Evolutionary conservation across 2,888 invertebrate genomes (phyloP).

Genomic region (Brenthis ino): DNA sequence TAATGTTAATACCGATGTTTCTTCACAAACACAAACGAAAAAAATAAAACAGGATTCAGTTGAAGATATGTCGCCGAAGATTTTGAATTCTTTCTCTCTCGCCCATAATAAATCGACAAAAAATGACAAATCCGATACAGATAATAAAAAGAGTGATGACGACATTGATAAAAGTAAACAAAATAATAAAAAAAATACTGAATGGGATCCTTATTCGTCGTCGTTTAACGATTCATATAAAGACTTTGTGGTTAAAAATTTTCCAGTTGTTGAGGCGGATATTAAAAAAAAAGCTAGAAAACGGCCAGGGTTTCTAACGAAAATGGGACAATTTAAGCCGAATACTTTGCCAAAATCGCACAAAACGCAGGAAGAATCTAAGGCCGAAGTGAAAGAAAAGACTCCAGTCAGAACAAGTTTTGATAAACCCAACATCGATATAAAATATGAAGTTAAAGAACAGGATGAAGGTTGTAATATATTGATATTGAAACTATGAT

Average conservation of each 20-base stretch:
- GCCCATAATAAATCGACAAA: constrained; percentile 29
- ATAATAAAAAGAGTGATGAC: constrained; percentile 22
- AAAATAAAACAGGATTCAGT: background rate
- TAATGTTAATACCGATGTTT: background rate
- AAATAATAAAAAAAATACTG: constrained; percentile 11
- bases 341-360: constrained; percentile 6
- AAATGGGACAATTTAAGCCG: constrained; percentile 59
- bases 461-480: constrained; percentile 72
- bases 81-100: constrained; percentile 41
- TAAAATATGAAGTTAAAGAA: constrained; percentile 66
- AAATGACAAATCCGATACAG: background rate
- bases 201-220: constrained; percentile 42
- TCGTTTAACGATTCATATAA: constrained; percentile 65
- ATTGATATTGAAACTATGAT: constrained; percentile 60
- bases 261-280: constrained; percentile 36
- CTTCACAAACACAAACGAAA: constrained; percentile 6
- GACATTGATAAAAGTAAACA: constrained; percentile 25
- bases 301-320: constrained; percentile 52
- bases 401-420: constrained; percentile 24
- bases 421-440: constrained; percentile 40
- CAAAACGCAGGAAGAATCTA: background rate
- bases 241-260: constrained; percentile 57
- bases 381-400: background rate
- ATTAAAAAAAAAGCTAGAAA: constrained; percentile 16
- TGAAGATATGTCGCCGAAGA: constrained; percentile 37